Evolutionary conservation across 1,140 invertebrate species (phyloP).

Genomic region (Brachionus rubens): DNA sequence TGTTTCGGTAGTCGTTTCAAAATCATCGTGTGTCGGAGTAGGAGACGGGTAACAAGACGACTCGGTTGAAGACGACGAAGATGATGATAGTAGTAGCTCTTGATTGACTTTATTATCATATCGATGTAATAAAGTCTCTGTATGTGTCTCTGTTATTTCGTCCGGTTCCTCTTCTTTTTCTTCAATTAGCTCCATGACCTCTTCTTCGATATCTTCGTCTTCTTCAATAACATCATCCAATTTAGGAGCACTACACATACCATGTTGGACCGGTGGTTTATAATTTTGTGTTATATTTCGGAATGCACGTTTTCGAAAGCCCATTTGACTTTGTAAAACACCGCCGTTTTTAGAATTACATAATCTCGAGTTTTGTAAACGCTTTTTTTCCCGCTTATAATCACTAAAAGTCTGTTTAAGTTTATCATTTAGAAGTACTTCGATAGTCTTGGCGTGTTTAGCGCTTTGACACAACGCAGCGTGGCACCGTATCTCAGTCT

Average conservation of each 20-base stretch:
- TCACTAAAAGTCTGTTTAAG: conserved; percentile 36
- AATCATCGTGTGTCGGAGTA: background rate
- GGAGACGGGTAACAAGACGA: conserved; percentile 1
- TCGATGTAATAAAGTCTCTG: background rate
- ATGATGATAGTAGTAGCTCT: background rate
- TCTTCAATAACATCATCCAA: conserved; percentile 40
- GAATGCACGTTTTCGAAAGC: background rate
- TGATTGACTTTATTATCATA: conserved; percentile 13
- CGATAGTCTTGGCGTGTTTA: background rate
- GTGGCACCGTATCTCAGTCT: conserved; percentile 36
- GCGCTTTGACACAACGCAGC: conserved; percentile 26
- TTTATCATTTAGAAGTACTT: conserved; percentile 11
- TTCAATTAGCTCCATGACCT: background rate
- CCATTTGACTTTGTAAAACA: background rate
- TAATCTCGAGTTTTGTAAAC: conserved; percentile 28
- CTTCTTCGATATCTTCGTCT: conserved; percentile 9
- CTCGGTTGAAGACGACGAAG: background rate
- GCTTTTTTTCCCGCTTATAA: conserved; percentile 29
- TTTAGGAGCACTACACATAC: conserved; percentile 41
- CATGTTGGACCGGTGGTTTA: conserved; percentile 39
- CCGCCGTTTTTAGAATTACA: conserved; percentile 31
- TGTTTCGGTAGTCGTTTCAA: background rate
- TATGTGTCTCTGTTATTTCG: background rate
- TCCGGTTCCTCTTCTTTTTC: background rate
- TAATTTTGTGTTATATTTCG: conserved; percentile 22